Base-by-base conservation (phyloP, 2,113 vertebrate genomes). In the Hypanus sabinus region DNA sequence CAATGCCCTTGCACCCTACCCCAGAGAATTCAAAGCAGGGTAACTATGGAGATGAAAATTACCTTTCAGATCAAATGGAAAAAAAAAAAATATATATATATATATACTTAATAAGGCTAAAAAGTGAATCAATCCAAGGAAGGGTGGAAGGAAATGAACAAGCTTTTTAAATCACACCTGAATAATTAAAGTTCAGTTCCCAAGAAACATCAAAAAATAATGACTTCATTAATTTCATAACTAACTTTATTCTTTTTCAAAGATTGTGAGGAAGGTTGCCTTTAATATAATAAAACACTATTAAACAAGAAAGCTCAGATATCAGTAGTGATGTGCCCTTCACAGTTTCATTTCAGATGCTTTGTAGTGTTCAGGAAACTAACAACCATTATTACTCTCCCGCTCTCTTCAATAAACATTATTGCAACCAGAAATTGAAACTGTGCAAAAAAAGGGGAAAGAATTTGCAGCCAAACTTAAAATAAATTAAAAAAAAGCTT, bases 401-500 rank as follows among this genome's bases (percentile, higher is more conserved):
- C 77, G 95, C 11, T 20, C 88, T 38, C n/a, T 94, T 91, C 94
- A 79, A 95, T 95, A 94, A 7, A 79, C 46, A 77, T 81, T 68
- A 95, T 70, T 95, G 36, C 80, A 94, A 94, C 68, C 94, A 94
- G 71, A 94, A 65, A 94, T 94, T 94, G 65, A 94, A 96, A 95
- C 94, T 90, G 88, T 10, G 33, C 65, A 73, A 93, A 94, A 94
- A 81, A 94, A 92, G 94, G 95, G 94, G 95, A 94, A 95, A 96
- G 96, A 94, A 95, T 96, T 96, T 94, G 96, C 95, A 96, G 96
- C 36, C 94, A 95, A 96, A 96, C 94, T 97, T 95, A 97, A 97
- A 98, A 98, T 98, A 98, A 98, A 98, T 98, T 97, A 97, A 97
- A 93, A 81, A 81, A 75, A 97, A 97, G 96, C 95, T 96, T 97